Percentiles rank a stretch among this genome's conserved stretches.
Conservation (phyloP, 1,140 invertebrate species). For the Saccostrea echinata region DNA sequence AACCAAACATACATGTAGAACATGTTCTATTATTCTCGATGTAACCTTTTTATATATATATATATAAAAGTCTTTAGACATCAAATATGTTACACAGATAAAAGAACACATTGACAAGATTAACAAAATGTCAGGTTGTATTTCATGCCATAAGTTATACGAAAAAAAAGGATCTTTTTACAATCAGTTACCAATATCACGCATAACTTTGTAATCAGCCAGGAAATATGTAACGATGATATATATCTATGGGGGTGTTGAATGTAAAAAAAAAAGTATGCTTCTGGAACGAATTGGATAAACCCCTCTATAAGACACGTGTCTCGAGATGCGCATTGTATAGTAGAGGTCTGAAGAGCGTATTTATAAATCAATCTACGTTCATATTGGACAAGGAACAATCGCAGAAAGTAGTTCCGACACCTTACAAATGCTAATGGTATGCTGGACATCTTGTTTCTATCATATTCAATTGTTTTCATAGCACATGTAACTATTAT, state of each 20-base stretch:
- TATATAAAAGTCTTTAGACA: background rate
- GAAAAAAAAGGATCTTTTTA: background rate
- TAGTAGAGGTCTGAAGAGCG: background rate
- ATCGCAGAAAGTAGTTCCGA: conserved; percentile 22
- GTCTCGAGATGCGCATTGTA: too few species aligned
- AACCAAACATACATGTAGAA: background rate
- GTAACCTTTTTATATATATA: background rate
- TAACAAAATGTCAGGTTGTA: too few species aligned
- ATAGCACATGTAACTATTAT: conserved; percentile 5
- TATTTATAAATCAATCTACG: conserved; percentile 19
- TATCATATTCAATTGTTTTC: conserved; percentile 17
- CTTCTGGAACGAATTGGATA: background rate
- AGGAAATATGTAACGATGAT: background rate
- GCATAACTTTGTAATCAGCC: background rate
- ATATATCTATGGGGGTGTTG: background rate
- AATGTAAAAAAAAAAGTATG: background rate
- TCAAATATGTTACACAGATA: background rate
- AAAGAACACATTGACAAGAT: too few species aligned
- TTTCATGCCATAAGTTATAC: background rate
- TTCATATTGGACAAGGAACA: background rate
- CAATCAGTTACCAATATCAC: background rate
- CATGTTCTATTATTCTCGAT: background rate
- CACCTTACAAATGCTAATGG: conserved; percentile 17
- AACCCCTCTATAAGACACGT: background rate
- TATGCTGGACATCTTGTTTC: conserved; percentile 33